phyloP scores from a whole-genome alignment of 2,113 vertebrate genomes.

The Psilopsiagon aymara region DNA sequence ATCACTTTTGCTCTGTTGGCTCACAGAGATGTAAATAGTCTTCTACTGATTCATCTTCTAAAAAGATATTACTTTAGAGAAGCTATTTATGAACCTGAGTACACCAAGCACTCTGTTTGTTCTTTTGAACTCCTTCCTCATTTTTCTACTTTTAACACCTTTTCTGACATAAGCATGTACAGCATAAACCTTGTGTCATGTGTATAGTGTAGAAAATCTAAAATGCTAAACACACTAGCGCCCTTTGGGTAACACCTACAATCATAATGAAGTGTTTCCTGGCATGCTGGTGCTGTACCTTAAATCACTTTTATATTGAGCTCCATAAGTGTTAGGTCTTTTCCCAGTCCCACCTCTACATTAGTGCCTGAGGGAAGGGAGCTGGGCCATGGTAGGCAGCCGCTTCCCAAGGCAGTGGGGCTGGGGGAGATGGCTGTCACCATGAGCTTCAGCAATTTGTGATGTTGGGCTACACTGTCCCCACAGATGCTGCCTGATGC shows the following conservation, averaged over 20 bases:
- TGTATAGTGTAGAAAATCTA: slow-evolving; percentile 15
- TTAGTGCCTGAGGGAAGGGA: not conserved
- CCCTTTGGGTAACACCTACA: slow-evolving; percentile 43
- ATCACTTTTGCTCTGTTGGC: not conserved
- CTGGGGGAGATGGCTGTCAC: not conserved
- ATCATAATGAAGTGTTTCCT: slow-evolving; percentile 55
- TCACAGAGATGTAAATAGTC: not conserved
- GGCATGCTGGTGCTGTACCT: not conserved
- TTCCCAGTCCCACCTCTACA: not conserved
- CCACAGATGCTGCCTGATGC: accelerated
- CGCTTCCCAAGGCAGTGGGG: accelerated
- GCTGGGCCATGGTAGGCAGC: not conserved
- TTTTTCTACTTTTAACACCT: slow-evolving; percentile 38
- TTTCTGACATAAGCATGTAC: slow-evolving; percentile 23
- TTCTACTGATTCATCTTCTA: not conserved
- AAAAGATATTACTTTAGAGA: slow-evolving; percentile 1
- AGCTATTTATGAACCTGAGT: slow-evolving; percentile 7
- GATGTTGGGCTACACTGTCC: not conserved
- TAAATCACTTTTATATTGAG: slow-evolving; percentile 53
- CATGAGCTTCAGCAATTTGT: not conserved
- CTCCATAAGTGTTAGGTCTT: not conserved
- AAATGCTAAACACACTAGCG: not conserved
- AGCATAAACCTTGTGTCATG: not conserved
- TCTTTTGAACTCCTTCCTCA: not conserved
- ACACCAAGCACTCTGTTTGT: not conserved